A percentile compares a stretch with the other conserved stretches of the same genome.
These are phyloP conservation scores for Notiomystis cincta DNA, from an alignment of 2,113 vertebrate genomes.

Conservation along the genomic window DNA sequence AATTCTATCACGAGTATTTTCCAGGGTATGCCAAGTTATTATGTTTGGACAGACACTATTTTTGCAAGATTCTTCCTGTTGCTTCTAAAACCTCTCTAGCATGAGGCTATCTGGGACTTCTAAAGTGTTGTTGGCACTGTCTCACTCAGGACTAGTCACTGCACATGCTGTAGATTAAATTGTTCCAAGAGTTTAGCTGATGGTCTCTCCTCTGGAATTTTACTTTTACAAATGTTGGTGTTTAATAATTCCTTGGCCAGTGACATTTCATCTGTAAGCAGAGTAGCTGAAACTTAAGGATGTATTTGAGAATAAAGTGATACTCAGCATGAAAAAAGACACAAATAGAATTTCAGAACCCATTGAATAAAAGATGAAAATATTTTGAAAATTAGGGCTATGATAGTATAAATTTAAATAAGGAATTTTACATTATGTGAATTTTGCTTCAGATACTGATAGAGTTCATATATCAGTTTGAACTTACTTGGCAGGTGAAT, in stretches of 20 bases:
- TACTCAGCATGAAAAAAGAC: not conserved
- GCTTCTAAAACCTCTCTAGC: not conserved
- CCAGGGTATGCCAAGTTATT: not conserved
- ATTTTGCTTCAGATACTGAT: not conserved
- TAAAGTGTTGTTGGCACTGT: not conserved
- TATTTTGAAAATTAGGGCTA: not conserved
- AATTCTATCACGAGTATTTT: not conserved
- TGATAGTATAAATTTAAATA: not conserved
- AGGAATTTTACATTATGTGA: not conserved
- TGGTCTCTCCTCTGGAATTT: not conserved
- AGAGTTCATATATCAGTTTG: not conserved
- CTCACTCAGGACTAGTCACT: not conserved
- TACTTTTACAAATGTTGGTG: not conserved
- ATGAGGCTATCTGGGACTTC: not conserved
- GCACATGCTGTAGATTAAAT: not conserved
- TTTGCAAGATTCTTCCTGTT: not conserved
- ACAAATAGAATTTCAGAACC: not conserved
- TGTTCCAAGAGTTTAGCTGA: not conserved
- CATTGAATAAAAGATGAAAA: not conserved
- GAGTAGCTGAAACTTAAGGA: not conserved
- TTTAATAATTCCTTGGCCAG: not conserved
- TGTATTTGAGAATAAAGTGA: not conserved
- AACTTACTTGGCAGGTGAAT: not conserved
- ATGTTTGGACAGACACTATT: not conserved
- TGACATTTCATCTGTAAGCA: not conserved